Conservation (phyloP, 2,113 vertebrate species). For the Aspiorhynchus laticeps region DNA sequence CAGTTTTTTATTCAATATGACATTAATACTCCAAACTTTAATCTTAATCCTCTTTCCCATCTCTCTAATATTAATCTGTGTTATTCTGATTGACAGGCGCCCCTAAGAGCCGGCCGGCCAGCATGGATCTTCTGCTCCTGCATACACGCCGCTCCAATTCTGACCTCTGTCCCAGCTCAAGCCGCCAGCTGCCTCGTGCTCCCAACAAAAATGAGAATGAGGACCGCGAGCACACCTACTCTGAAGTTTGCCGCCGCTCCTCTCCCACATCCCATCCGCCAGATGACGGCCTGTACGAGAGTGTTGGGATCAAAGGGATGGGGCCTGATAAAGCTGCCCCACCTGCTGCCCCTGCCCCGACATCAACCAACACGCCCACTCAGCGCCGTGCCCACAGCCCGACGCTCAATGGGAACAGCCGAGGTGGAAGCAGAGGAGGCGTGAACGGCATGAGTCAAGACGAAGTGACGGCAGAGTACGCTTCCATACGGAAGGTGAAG, state of each 20-base stretch:
- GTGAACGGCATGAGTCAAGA: conserved; percentile 58
- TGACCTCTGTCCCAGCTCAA: conserved; percentile 69
- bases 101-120: conserved; percentile 76
- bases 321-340: conserved; percentile 56
- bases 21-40: background rate
- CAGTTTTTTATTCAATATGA: background rate
- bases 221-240: conserved; percentile 73
- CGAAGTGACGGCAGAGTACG: conserved; percentile 67
- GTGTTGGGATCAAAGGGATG: conserved; percentile 68
- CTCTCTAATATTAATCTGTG: background rate
- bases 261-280: conserved; percentile 63
- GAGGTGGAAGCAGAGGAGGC: conserved; percentile 12
- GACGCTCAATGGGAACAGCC: conserved; percentile 42
- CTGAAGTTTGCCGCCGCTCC: conserved; percentile 72
- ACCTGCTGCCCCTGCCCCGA: conserved; percentile 49
- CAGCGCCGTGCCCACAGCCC: conserved; percentile 51
- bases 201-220: conserved; percentile 62
- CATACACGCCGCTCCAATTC: conserved; percentile 73
- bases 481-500: conserved; percentile 75
- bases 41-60: background rate
- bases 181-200: conserved; percentile 71
- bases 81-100: conserved; percentile 62
- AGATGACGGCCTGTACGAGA: conserved; percentile 78
- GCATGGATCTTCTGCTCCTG: conserved; percentile 79
- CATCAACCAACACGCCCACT: conserved; percentile 59